Percentiles rank a stretch among this genome's conserved stretches.
These are phyloP conservation scores for Carassius auratus DNA, from an alignment of 2,113 vertebrate genomes.

Conservation along the genomic window DNA sequence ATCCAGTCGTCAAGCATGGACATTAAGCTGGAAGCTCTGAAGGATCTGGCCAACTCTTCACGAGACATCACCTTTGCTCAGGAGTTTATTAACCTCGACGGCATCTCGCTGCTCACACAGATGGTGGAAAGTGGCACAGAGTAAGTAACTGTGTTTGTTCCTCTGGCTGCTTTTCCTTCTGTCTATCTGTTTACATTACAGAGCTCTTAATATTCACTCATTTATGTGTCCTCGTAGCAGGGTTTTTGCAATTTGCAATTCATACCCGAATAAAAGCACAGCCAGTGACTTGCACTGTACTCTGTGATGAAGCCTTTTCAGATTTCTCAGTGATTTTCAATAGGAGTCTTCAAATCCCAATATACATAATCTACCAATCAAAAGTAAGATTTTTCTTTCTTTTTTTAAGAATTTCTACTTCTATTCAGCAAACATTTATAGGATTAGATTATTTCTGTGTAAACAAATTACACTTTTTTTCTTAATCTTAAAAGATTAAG, in stretches of 20 bases:
- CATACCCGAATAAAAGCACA: conserved; percentile 6
- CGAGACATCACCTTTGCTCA: conserved; percentile 95
- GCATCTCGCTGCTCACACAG: conserved; percentile 93
- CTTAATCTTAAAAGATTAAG: too few relatives aligned
- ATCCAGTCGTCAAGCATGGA: conserved; percentile 97
- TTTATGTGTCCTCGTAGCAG: conserved; percentile 35
- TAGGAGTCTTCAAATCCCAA: neutral
- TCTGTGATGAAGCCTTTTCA: neutral
- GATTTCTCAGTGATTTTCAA: neutral
- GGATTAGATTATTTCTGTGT: too few relatives aligned
- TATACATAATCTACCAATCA: neutral
- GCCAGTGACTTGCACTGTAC: conserved; percentile 60
- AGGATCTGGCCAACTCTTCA: conserved; percentile 92
- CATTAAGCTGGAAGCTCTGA: conserved; percentile 92
- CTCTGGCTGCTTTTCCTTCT: neutral
- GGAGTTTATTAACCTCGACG: conserved; percentile 98
- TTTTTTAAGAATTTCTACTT: neutral
- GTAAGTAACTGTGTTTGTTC: conserved; percentile 77
- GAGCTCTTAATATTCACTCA: conserved; percentile 1
- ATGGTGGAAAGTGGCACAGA: conserved; percentile 98
- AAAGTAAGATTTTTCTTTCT: neutral
- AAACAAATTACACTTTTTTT: too few relatives aligned
- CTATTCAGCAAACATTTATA: neutral
- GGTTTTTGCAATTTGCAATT: conserved; percentile 19
- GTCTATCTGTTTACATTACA: conserved; percentile 1